Base-by-base conservation (phyloP, 2,113 vertebrate genomes). In the Falco punctatus region DNA sequence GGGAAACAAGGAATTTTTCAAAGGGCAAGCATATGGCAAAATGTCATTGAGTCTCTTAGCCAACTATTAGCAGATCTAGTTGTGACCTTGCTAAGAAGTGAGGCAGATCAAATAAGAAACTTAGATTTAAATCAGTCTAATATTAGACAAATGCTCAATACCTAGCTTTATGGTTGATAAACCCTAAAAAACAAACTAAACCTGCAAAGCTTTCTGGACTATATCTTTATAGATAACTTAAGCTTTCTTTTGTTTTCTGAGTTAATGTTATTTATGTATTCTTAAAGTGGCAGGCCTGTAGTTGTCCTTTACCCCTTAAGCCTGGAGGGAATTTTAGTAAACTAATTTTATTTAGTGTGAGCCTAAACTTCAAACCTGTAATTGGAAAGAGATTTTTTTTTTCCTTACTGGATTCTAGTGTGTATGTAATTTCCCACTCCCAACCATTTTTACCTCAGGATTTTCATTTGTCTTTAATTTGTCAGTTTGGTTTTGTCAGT, bases 381-480 rank as follows among this genome's bases (percentile, higher is more conserved):
- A 14, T 66, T 74, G 58, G 59, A 59, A 26, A 71, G 10, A 51
- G 3, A 2, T 23, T 42, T 58, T 49, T 27, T 35, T 35, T 65
- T 21, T 52, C 10, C 3, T 42, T 69, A 30, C 22, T 55, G 17
- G 5, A 5, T 61, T 80, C 23, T 49, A n/a, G 4, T 15, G 14
- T 0, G 0, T 46, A 9, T 80, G n/a, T 46, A 0, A 8, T 55
- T 81, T 65, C 10, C 13, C 3, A 51, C 54, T 86, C 40, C 5
- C 24, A 13, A 20, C 38, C 40, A 27, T 5, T 69, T 71, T 58
- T 64, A 20, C 21, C 5, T 62, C 11, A 49, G 23, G 27, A 67
- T 20, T 83, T 42, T 52, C 0, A 2, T 46, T 81, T 57, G 57
- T 67, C 15, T 64, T 85, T 33, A 28, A 48, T 72, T 66, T 57